Base-by-base conservation (phyloP, 2,888 invertebrate genomes). In the Auanema freiburgensis region DNA sequence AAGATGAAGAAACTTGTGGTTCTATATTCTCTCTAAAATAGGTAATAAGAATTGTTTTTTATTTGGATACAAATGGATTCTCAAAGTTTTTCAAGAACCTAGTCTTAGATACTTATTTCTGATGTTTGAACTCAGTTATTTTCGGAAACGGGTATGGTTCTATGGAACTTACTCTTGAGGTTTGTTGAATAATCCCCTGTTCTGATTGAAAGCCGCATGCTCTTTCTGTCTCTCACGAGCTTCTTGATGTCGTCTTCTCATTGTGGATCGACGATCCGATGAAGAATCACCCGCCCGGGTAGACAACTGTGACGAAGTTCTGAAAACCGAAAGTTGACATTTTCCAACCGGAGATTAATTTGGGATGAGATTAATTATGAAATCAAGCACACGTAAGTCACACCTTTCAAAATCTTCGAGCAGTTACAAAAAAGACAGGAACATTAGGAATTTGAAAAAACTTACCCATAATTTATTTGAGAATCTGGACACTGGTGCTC, bases 171-270 rank as follows among this genome's bases (percentile, higher is more conserved):
- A 59, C 54, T 59, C 57, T 11, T 23, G 61, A 52, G 59, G 59
- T 41, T 72, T 61, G 21, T 69, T 66, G 59, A 74, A 76, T 46
- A 71, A 55, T 6, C 62, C 62, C 12, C 69, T 49, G 50, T 63
- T 72, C 18, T 65, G 55, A 18, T 55, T 59, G 53, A 77, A 74
- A 44, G 66, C 65, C 44, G 67, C 64, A 59, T 72, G 76, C 60
- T 77, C 74, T 57, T 72, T 62, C 57, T 76, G 76, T 10, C 69
- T 57, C 18, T 65, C 43, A 33, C 65, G 56, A 11, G 74, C 72
- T 21, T 74, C 74, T 11, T 71, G 69, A 43, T 71, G 69, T 44
- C 73, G 54, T 57, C 67, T 51, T 46, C 71, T 60, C 67, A 73
- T 71, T 46, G 63, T 57, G 12, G 62, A 33, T 14, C 62, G 2